phyloP scores from a whole-genome alignment of 2,888 invertebrate species.

The Ernsta delagoae region DNA sequence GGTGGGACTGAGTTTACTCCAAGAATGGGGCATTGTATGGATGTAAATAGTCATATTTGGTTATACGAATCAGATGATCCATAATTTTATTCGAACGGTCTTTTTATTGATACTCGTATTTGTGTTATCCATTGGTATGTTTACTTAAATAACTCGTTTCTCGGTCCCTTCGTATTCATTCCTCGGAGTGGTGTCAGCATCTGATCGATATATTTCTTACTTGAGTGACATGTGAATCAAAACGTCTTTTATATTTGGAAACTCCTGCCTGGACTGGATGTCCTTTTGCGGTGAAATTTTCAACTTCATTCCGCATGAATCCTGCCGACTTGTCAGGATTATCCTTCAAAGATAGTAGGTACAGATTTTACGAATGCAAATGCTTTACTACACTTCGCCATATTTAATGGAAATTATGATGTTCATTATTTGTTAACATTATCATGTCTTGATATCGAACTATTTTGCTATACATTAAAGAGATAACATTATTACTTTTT shows the following conservation, averaged over 20 bases:
- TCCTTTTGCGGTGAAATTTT: conserved; percentile 25
- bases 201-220: conserved; percentile 43
- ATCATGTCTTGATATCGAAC: too few species aligned
- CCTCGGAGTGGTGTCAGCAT: conserved; percentile 33
- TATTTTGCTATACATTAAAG: too few species aligned
- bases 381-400: too few species aligned
- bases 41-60: conserved; percentile 30
- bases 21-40: conserved; percentile 13
- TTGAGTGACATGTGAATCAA: conserved; percentile 44
- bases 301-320: conserved; percentile 13
- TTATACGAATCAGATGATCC: conserved; percentile 28
- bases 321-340: conserved; percentile 3
- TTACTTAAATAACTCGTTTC: conserved; percentile 19
- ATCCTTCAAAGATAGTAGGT: background rate
- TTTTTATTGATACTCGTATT: conserved; percentile 24
- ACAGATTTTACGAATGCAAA: background rate
- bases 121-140: conserved; percentile 10
- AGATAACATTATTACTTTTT: too few species aligned
- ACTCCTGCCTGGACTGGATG: conserved; percentile 32
- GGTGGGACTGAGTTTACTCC: conserved; percentile 51
- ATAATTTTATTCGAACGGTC: conserved; percentile 29
- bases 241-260: conserved; percentile 39
- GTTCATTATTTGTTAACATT: too few species aligned
- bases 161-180: conserved; percentile 12
- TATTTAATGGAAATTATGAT: too few species aligned